Evolutionary conservation across 2,888 invertebrate genomes (phyloP), one percentile per base, ranked within the genome.

Genomic region (Exocentrus adspersus): DNA sequence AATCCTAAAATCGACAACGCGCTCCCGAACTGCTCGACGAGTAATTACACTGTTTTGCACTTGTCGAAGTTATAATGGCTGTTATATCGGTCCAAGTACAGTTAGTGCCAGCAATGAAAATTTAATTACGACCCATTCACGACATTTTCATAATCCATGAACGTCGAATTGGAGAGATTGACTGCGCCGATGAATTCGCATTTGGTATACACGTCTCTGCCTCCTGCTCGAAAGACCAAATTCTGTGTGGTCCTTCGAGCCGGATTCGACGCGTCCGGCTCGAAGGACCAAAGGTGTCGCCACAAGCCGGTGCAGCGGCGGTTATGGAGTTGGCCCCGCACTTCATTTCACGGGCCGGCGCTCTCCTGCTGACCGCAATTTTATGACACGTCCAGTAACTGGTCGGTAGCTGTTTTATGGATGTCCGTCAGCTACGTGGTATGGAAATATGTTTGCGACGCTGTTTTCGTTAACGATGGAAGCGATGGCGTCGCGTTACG

Each of bases 291-390:
- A n/a, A n/a, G n/a, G n/a, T n/a, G n/a, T n/a, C n/a, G n/a, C n/a
- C n/a, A 14, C 37, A 37, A 37, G 37, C 37, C 37, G 16, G 41
- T 41, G 53, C 28, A 17, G 41, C 41, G 53, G 53, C 9, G 20
- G 21, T 24, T 10, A 21, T 41, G 41, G 21, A 41, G 53, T 53
- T 42, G 17, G 32, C 20, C 53, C 42, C 12, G 53, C 24, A 42
- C 41, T 50, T 62, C 66, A 61, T 69, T 66, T 66, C 68, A 70
- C 62, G 66, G 65, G 57, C 60, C 62, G 65, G 65, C 67, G 67
- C 65, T 65, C 63, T 63, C 71, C 59, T 57, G 60, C 62, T 60
- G 45, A 60, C 64, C 62, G 64, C 67, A 64, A 62, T 64, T 67
- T 64, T 57, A 64, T 62, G 67, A 64, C 60, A 67, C 51, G 58